Evolutionary conservation across 2,888 invertebrate species (phyloP).

Genomic region (Polydrusus pterygomalis): DNA sequence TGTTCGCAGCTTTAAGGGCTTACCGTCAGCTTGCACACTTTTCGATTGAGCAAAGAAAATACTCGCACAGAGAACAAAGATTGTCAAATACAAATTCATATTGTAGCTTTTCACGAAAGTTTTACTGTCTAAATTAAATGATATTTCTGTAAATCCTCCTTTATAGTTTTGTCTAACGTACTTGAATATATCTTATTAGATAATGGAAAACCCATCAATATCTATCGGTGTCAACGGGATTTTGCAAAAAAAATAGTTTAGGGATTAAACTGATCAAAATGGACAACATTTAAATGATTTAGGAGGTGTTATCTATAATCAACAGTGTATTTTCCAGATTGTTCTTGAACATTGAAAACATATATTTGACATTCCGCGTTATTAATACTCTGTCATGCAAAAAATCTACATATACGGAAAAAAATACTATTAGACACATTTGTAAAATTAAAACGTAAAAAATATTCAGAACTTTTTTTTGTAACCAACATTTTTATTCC

Average conservation of each 20-base stretch:
- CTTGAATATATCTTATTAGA: neutral
- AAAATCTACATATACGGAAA: too few species aligned
- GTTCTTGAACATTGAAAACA: too few species aligned
- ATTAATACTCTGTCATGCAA: too few species aligned
- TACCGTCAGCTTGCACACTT: conserved; percentile 12
- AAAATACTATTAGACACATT: too few species aligned
- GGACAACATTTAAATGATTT: neutral
- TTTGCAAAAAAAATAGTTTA: neutral
- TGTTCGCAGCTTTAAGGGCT: too few species aligned
- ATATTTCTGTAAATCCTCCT: neutral
- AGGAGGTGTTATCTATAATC: neutral
- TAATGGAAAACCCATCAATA: neutral
- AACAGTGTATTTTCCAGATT: neutral
- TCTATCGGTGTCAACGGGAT: neutral
- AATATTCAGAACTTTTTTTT: too few species aligned
- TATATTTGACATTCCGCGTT: too few species aligned
- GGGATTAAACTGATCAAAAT: neutral
- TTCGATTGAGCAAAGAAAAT: neutral
- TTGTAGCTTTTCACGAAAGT: neutral
- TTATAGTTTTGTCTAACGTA: neutral
- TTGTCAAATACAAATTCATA: neutral
- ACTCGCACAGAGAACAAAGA: neutral
- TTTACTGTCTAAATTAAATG: neutral
- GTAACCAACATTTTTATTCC: too few species aligned
- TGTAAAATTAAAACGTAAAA: too few species aligned